These are phyloP conservation scores for Python bivittatus DNA, from an alignment of 2,113 vertebrate genomes.

Conservation along the genomic window DNA sequence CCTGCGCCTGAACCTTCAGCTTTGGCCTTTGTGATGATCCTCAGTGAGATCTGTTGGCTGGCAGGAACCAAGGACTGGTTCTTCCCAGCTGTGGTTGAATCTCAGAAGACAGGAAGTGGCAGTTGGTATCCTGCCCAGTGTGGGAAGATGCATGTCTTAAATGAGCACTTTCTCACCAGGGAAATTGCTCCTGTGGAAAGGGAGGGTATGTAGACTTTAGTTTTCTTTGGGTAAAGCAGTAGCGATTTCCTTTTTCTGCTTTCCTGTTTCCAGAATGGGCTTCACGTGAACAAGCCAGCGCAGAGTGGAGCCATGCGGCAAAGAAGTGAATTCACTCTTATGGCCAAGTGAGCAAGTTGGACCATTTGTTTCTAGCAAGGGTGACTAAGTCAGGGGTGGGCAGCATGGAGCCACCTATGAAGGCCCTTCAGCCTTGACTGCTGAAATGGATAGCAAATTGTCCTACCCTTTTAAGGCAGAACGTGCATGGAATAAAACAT, in stretches of 20 bases:
- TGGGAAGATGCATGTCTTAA: neutral
- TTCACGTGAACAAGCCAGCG: slow-evolving; percentile 76
- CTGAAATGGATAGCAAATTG: neutral
- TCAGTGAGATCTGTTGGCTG: neutral
- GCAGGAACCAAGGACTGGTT: neutral
- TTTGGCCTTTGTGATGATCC: neutral
- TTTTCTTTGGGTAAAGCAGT: neutral
- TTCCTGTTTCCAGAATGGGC: slow-evolving; percentile 80
- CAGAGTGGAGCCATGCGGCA: slow-evolving; percentile 79
- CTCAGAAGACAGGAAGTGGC: neutral
- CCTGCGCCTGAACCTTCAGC: too few species aligned
- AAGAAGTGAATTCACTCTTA: slow-evolving; percentile 89
- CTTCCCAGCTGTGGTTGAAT: neutral
- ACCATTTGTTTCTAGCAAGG: neutral
- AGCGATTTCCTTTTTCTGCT: neutral
- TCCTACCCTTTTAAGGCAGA: too few species aligned
- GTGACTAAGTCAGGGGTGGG: neutral
- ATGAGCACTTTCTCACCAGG: neutral
- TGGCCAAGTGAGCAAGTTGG: slow-evolving; percentile 87
- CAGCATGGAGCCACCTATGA: neutral
- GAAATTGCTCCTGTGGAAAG: neutral
- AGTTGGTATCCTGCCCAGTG: neutral
- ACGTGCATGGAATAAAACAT: too few species aligned
- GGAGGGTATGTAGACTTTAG: rapidly evolving
- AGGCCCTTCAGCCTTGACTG: neutral